Conservation (phyloP, 1,140 invertebrate genomes). For the Lasaia peninsularis region DNA sequence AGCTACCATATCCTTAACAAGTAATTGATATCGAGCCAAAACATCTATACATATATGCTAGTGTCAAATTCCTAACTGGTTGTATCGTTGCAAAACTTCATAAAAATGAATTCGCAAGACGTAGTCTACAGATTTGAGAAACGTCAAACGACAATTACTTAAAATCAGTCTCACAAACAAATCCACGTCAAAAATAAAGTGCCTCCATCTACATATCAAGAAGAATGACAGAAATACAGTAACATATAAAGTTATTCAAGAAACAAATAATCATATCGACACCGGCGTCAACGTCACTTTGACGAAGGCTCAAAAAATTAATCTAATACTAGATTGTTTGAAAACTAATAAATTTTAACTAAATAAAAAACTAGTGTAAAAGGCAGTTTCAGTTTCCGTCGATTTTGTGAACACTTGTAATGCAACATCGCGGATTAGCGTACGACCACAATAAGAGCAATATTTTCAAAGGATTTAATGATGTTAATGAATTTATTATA, state of each 20-base stretch:
- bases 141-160: conserved; percentile 38
- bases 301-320: not conserved
- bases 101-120: conserved; percentile 5
- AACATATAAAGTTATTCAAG: not conserved
- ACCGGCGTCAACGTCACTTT: conserved; percentile 11
- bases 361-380: conserved; percentile 34
- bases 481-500: not conserved
- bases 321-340: conserved; percentile 19
- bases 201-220: conserved; percentile 4
- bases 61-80: conserved; percentile 4
- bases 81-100: conserved; percentile 2
- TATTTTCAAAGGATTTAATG: not conserved
- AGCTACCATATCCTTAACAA: conserved; percentile 46
- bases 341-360: conserved; percentile 58
- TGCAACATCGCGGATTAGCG: not conserved
- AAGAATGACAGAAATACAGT: not conserved
- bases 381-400: not conserved
- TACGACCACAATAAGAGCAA: not conserved
- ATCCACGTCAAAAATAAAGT: conserved; percentile 14
- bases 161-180: conserved; percentile 73
- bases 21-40: conserved; percentile 67
- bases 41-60: conserved; percentile 35
- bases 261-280: conserved; percentile 1
- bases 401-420: not conserved
- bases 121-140: conserved; percentile 7